phyloP scores from a whole-genome alignment of 2,797 vertebrate species.

The Nyctalus aviator region DNA sequence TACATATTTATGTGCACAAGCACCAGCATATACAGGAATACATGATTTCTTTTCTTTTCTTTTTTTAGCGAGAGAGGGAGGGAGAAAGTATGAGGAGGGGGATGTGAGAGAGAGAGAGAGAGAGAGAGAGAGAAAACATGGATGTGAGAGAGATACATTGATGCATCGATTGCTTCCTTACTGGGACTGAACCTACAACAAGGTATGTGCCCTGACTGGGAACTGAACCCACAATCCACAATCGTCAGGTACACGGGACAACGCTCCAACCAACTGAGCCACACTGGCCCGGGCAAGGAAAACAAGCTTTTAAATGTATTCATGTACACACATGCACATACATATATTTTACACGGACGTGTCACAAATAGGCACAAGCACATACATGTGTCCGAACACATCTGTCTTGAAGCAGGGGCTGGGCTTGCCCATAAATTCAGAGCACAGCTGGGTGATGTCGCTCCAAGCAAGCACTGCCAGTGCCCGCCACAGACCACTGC shows the following conservation, averaged over 20 bases:
- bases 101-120: no score
- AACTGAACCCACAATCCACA: background rate
- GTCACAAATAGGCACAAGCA: background rate
- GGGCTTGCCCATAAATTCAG: conserved; percentile 36
- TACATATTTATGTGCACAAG: background rate
- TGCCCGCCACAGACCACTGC: background rate
- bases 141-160: background rate
- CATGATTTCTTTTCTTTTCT: background rate
- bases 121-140: background rate
- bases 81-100: no score
- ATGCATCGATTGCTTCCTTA: background rate
- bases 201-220: background rate
- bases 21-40: background rate
- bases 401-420: conserved; percentile 41
- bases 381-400: background rate
- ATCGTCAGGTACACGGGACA: background rate
- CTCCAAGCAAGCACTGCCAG: background rate
- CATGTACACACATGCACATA: background rate
- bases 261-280: background rate
- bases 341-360: background rate
- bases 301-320: background rate
- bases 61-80: background rate
- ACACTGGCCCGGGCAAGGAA: background rate
- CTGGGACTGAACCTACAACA: background rate
- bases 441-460: background rate